phyloP scores from a whole-genome alignment of 2,797 vertebrate species.

The Neosilurus mollespiculum region DNA sequence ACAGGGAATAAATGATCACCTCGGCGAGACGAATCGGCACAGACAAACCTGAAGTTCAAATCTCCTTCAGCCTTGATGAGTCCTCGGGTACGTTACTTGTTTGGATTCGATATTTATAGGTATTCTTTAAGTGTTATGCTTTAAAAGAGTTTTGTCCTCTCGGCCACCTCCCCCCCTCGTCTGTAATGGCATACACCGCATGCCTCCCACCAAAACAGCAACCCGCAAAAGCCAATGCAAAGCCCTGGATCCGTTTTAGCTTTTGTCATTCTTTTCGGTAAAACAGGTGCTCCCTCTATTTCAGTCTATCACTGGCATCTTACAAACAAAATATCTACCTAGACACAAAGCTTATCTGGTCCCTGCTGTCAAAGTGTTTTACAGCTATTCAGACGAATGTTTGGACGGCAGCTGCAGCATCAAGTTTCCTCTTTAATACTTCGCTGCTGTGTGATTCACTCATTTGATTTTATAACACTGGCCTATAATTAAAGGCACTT shows the following conservation, averaged over 20 bases:
- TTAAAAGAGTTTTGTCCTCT: slow-evolving; percentile 52
- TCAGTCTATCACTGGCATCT: slow-evolving; percentile 71
- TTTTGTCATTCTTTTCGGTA: slow-evolving; percentile 65
- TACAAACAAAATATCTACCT: slow-evolving; percentile 72
- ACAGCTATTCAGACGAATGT: slow-evolving; percentile 79
- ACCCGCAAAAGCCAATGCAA: slow-evolving; percentile 54
- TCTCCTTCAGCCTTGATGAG: slow-evolving; percentile 92
- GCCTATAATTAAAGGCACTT: slow-evolving; percentile 87
- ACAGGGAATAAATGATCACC: slow-evolving; percentile 97
- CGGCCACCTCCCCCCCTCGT: slow-evolving; percentile 5
- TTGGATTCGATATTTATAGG: slow-evolving; percentile 26
- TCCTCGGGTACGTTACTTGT: slow-evolving; percentile 78
- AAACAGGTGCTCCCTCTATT: slow-evolving; percentile 79
- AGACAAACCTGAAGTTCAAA: slow-evolving; percentile 91
- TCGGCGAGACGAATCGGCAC: slow-evolving; percentile 91
- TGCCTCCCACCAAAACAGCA: slow-evolving; percentile 70
- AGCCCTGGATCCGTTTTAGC: slow-evolving; percentile 63
- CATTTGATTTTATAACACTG: slow-evolving; percentile 88
- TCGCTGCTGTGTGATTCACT: slow-evolving; percentile 83
- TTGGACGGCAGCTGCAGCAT: slow-evolving; percentile 87
- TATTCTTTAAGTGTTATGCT: slow-evolving; percentile 33
- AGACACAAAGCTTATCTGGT: slow-evolving; percentile 46
- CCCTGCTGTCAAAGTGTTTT: slow-evolving; percentile 79
- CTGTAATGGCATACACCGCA: slow-evolving; percentile 62
- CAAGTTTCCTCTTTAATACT: slow-evolving; percentile 82